Base-by-base conservation (phyloP, 2,113 vertebrate genomes). In the Ptychochromis oligacanthus region DNA sequence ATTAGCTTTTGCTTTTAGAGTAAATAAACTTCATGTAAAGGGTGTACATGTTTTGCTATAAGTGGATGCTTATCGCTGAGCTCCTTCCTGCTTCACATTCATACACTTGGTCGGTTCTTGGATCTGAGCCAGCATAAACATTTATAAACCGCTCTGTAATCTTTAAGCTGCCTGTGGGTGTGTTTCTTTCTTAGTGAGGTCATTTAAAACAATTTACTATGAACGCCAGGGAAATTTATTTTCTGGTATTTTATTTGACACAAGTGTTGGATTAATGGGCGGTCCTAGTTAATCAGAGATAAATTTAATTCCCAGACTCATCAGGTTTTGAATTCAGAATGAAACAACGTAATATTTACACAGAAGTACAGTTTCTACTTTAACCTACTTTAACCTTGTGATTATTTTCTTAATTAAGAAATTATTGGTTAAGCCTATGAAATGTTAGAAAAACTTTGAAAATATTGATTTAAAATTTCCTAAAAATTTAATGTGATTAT, bases 301-400 rank as follows among this genome's bases (percentile, higher is more conserved):
- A 46, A 15, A 46, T 46, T 46, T 46, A 5, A 46, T 70, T 70
- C 65, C 46, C 40, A 70, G 64, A 49, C 43, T 20, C 40, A 67
- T 70, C 4, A 14, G 3, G 14, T 67, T 70, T 70, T 67, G 46
- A 49, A 67, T 28, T 49, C 43, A 46, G 43, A 49, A 28, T 49
- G 10, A 70, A 52, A 31, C 10, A 31, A 70, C 28, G 31, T 31
- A 31, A 70, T 70, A 70, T 70, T 52, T 20, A 28, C 10, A 15
- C 26, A 14, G 38, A 38, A 49, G 15, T 31, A 31, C 28, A 31
- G 28, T 31, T 31, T 31, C 28, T n/a, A n/a, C n/a, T n/a, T n/a
- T n/a, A n/a, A n/a, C 0, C 3, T 8, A 20, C 18, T 54, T 20
- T 20, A 20, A 54, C 1, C 3, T 1, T 0, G 7, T 14, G 1